Percentiles rank a stretch among this genome's conserved stretches.
Conservation (phyloP, 92 coral and sea anemone genomes). For the Parazoanthus darwini region DNA sequence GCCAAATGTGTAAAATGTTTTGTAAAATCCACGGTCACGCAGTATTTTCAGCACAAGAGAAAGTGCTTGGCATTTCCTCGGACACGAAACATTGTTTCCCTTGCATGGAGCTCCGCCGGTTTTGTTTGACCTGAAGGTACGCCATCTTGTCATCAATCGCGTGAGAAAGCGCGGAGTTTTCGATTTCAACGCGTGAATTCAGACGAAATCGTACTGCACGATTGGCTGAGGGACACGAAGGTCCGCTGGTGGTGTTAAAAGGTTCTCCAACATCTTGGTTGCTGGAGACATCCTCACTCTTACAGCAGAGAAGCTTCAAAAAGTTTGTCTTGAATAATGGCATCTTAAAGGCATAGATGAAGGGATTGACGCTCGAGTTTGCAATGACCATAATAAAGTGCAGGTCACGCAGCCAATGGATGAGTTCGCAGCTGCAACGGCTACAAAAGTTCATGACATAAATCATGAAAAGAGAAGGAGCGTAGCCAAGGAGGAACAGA, state of each 20-base stretch:
- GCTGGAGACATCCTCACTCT: background rate
- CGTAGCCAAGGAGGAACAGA: conserved; percentile 31
- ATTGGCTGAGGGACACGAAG: background rate
- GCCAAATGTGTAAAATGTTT: no score
- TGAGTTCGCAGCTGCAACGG: conserved; percentile 15
- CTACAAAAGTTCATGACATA: conserved; percentile 34
- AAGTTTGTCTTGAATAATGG: conserved; percentile 21
- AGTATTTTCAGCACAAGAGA: background rate
- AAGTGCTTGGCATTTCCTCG: background rate
- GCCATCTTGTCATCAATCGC: no score
- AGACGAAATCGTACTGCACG: background rate
- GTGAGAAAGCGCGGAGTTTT: background rate
- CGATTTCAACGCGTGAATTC: conserved; percentile 9
- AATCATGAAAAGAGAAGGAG: conserved; percentile 33
- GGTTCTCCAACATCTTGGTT: background rate
- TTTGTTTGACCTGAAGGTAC: background rate
- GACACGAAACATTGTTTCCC: background rate
- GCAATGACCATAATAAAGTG: conserved; percentile 29
- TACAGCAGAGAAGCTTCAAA: conserved; percentile 4
- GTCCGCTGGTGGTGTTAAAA: background rate
- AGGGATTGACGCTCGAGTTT: conserved; percentile 33
- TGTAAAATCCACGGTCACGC: background rate
- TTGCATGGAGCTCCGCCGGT: background rate
- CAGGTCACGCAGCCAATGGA: conserved; percentile 32
- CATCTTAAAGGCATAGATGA: conserved; percentile 33